Conservation (phyloP, 1,140 invertebrate species). For the Varroa destructor region DNA sequence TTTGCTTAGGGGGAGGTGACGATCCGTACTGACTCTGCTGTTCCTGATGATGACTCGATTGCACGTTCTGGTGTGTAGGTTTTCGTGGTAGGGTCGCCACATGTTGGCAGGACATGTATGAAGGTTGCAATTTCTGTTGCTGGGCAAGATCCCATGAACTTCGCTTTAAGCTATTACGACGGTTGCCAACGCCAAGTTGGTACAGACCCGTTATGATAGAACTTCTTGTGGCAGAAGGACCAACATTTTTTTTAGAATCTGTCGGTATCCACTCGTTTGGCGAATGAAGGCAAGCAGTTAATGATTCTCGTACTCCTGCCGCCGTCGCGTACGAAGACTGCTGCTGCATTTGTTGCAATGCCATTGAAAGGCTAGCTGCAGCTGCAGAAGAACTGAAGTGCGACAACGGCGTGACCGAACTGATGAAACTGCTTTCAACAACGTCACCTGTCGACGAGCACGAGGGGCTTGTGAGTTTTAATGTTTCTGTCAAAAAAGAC, state of each 20-base stretch:
- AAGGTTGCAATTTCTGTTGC: neutral
- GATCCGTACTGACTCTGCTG: neutral
- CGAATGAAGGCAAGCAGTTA: neutral
- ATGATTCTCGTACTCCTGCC: no score
- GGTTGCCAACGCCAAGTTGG: neutral
- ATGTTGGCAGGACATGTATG: conserved; percentile 2
- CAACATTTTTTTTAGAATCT: neutral
- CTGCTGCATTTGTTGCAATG: neutral
- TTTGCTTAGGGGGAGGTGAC: no score
- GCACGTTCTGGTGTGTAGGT: neutral
- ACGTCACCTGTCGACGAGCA: neutral
- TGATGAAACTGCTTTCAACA: conserved; percentile 14
- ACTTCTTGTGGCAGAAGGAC: neutral
- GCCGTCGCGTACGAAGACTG: neutral
- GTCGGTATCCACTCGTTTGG: neutral
- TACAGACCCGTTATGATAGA: no score
- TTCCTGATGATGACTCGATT: neutral
- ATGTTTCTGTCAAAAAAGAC: conserved; percentile 5
- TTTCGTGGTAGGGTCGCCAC: conserved; percentile 11
- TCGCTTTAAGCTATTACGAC: neutral
- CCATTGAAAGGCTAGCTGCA: neutral
- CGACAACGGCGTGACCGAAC: no score
- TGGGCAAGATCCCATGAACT: conserved; percentile 21
- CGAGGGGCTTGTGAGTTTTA: conserved; percentile 15
- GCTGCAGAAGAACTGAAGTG: no score